Evolutionary conservation across 1,140 invertebrate species (phyloP).

Genomic region (Samia ricini): DNA sequence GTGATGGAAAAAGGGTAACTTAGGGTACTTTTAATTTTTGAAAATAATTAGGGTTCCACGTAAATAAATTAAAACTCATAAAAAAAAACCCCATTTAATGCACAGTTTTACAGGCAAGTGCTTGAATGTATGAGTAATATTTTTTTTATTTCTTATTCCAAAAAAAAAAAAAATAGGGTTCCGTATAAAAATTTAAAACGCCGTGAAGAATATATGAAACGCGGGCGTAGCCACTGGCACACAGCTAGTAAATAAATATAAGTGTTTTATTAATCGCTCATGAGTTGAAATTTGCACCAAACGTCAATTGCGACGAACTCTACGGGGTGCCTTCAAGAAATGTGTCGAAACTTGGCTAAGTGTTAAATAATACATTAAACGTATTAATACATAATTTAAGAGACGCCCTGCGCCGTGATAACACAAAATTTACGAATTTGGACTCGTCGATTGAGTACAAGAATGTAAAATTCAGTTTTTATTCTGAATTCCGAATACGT

Average conservation of each 20-base stretch:
- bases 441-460: not conserved
- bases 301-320: constrained; percentile 24
- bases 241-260: not conserved
- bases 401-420: constrained; percentile 29
- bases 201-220: too few relatives aligned
- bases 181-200: too few relatives aligned
- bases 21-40: too few relatives aligned
- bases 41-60: too few relatives aligned
- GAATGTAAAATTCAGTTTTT: not conserved
- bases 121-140: too few relatives aligned
- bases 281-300: not conserved
- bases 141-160: too few relatives aligned
- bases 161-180: too few relatives aligned
- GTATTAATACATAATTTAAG: constrained; percentile 61
- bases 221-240: too few relatives aligned
- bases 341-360: constrained; percentile 49
- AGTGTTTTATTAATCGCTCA: not conserved
- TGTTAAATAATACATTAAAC: constrained; percentile 66
- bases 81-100: too few relatives aligned
- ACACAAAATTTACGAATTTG: constrained; percentile 13
- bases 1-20: too few relatives aligned
- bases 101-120: too few relatives aligned
- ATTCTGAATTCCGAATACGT: not conserved
- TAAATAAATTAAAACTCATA: too few relatives aligned
- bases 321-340: constrained; percentile 48